Evolutionary conservation across 2,797 vertebrate species (phyloP), one percentile per base, ranked within the genome.

Genomic region (Eospalax fontanierii): DNA sequence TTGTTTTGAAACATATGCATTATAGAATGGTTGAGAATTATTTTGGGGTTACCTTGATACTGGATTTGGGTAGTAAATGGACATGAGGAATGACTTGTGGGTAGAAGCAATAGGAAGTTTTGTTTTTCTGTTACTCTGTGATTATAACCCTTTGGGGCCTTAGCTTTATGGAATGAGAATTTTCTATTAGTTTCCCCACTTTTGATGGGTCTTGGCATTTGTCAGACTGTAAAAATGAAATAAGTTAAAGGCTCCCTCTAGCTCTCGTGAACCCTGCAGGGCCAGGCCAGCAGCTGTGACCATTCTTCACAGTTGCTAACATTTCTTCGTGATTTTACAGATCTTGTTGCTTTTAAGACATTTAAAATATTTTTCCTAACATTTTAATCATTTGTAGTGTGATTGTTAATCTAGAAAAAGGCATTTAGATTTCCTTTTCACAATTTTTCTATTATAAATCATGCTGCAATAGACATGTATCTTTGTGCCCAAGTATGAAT

Each of bases 241-340:
- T n/a, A 73, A 6, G 28, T 15, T 54, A 38, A 38, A 71, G 59
- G 21, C 40, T 28, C 19, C 54, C 30, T 73, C 68, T 68, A 26
- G 6, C n/a, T 74, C 68, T 74, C 70, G n/a, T 40, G 75, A 11
- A 6, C 21, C 19, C 18, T 33, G 43, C 30, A n/a, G 84, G 57
- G 40, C 24, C 87, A 33, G 70, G 43, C 40, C 19, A 82, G 10
- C 22, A 21, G 81, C 26, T 59, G 75, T 40, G 54, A 28, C 88
- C 40, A 22, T 43, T 12, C 38, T 21, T 91, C n/a, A 15, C 15
- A 33, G 46, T 26, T 38, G 81, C 26, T 75, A 75, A 50, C 43
- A n/a, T 87, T 82, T 78, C 81, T 78, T 90, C n/a, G 66, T 87
- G 73, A 86, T 66, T 92, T 87, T 89, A 26, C n/a, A 87, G 86